These are phyloP conservation scores for Phrynocephalus guinanensis DNA, from an alignment of 2,797 vertebrate species.

Conservation along the genomic window DNA sequence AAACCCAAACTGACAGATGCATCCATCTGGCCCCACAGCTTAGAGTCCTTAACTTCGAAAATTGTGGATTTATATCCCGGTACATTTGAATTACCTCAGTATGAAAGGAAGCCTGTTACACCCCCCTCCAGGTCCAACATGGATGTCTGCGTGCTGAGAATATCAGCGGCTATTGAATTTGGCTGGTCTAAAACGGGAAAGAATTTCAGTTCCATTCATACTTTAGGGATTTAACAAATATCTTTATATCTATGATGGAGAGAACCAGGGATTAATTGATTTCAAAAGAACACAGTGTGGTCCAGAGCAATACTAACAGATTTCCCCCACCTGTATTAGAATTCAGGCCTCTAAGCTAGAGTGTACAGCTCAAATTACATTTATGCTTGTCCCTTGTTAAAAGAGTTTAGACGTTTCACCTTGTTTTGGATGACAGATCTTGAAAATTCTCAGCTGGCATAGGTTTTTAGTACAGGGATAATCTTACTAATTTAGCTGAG, in stretches of 20 bases:
- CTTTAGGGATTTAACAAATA: neutral
- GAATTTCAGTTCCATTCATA: neutral
- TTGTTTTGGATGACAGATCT: too few species aligned
- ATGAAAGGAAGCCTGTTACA: too few species aligned
- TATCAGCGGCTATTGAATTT: neutral
- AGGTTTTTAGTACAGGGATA: too few species aligned
- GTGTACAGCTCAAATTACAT: neutral
- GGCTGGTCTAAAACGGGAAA: neutral
- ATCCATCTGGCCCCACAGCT: neutral
- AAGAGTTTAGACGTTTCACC: too few species aligned
- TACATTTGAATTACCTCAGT: too few species aligned
- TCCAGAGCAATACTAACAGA: neutral
- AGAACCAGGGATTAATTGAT: too few species aligned
- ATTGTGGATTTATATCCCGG: too few species aligned
- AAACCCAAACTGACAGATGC: too few species aligned
- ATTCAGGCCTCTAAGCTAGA: neutral
- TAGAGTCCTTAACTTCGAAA: neutral
- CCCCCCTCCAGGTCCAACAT: too few species aligned
- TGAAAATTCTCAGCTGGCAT: too few species aligned
- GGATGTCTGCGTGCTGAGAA: too few species aligned
- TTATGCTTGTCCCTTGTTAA: neutral
- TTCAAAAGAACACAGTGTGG: neutral
- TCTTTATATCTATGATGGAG: too few species aligned
- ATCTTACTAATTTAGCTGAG: neutral
- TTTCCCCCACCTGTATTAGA: neutral